Percentiles rank a stretch among this genome's conserved stretches.
Evolutionary conservation across 92 coral and sea anemone genomes (phyloP).

Genomic region (Heteractis magnifica): DNA sequence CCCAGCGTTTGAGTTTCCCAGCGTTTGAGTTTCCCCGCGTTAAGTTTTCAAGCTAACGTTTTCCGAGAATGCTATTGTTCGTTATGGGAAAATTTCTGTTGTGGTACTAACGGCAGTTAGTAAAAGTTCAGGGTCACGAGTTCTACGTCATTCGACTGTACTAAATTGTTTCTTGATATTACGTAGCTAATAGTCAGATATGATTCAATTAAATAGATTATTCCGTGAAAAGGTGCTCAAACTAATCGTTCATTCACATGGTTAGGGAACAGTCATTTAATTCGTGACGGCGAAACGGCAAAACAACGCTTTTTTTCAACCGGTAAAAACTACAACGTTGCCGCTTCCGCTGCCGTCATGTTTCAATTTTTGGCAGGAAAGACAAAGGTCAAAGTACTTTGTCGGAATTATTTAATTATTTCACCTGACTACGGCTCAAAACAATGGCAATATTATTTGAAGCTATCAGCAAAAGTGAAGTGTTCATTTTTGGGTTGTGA

Average conservation of each 20-base stretch:
- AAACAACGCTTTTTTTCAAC: not conserved
- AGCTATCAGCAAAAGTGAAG: slow-evolving; percentile 10
- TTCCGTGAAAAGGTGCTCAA: not conserved
- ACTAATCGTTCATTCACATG: not conserved
- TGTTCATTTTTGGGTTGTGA: slow-evolving; percentile 15
- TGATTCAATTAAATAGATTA: not conserved
- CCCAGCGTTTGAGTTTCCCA: too few species aligned
- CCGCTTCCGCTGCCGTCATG: slow-evolving; percentile 6
- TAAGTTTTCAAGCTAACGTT: too few species aligned
- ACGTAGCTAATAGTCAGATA: not conserved
- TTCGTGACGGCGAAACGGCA: not conserved
- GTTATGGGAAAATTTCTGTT: not conserved
- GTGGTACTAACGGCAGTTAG: not conserved
- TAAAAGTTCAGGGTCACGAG: not conserved
- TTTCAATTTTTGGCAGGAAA: not conserved
- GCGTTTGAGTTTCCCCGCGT: too few species aligned
- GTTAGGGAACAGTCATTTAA: not conserved
- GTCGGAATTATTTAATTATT: not conserved
- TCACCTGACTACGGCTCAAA: not conserved
- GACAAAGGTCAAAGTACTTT: not conserved
- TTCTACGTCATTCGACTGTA: not conserved
- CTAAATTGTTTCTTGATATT: not conserved
- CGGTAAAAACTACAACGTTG: not conserved
- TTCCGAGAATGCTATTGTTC: not conserved
- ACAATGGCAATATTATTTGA: not conserved